phyloP scores from a whole-genome alignment of 2,113 vertebrate species.

The Ahaetulla prasina region DNA sequence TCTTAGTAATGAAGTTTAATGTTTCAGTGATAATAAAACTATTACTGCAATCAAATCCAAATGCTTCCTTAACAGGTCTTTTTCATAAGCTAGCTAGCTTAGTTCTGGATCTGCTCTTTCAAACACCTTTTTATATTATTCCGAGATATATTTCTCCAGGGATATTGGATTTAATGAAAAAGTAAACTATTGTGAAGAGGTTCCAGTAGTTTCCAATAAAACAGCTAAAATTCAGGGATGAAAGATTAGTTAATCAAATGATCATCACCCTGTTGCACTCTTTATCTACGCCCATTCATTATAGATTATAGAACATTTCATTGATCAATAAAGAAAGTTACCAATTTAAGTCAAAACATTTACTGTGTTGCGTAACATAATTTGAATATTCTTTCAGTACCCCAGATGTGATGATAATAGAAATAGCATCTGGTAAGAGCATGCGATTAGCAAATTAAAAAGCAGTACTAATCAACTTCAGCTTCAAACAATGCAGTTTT shows the following conservation, averaged over 20 bases:
- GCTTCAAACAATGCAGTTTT: constrained; percentile 44
- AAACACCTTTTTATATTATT: constrained; percentile 10
- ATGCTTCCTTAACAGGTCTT: constrained; percentile 12
- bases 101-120: neutral
- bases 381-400: constrained; percentile 57
- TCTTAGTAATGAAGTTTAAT: constrained; percentile 18
- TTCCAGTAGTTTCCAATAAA: neutral
- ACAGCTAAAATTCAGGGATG: neutral
- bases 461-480: constrained; percentile 56
- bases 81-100: constrained; percentile 3
- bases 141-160: neutral
- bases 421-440: constrained; percentile 62
- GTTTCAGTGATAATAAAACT: constrained; percentile 2
- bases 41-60: fast-evolving
- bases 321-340: constrained; percentile 48
- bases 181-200: neutral
- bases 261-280: neutral
- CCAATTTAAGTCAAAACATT: constrained; percentile 45
- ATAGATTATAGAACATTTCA: constrained; percentile 29
- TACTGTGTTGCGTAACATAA: constrained; percentile 46
- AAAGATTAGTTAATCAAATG: neutral
- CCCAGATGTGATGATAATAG: constrained; percentile 62
- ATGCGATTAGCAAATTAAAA: constrained; percentile 40
- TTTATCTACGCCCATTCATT: constrained; percentile 25
- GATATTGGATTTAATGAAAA: neutral